A percentile compares a stretch with the other conserved stretches of the same genome.
Conservation (phyloP, 2,113 vertebrate species). For the Gasterosteus aculeatus region DNA sequence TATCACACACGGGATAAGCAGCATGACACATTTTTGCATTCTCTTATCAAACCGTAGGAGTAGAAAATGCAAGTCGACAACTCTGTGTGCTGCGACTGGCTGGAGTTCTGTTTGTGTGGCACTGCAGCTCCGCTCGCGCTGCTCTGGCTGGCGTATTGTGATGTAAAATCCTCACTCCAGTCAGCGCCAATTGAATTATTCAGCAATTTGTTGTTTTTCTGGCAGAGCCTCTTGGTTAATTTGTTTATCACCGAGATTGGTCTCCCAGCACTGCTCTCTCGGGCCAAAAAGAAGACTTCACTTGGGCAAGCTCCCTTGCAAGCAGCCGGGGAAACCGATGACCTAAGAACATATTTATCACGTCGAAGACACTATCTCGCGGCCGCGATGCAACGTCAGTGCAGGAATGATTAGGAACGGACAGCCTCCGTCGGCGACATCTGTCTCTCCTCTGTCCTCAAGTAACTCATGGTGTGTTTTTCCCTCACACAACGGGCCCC, state of each 20-base stretch:
- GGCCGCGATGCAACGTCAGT: slow-evolving; percentile 11
- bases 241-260: slow-evolving; percentile 65
- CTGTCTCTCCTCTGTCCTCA: slow-evolving; percentile 6
- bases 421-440: background rate
- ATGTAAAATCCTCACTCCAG: slow-evolving; percentile 45
- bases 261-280: slow-evolving; percentile 39
- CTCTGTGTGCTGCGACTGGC: background rate
- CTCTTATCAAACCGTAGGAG: background rate
- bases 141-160: slow-evolving; percentile 5
- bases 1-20: background rate
- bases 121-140: slow-evolving; percentile 13
- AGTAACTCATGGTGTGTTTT: background rate
- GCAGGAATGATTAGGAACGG: slow-evolving; percentile 8
- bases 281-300: slow-evolving; percentile 51
- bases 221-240: slow-evolving; percentile 58
- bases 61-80: background rate
- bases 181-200: slow-evolving; percentile 61
- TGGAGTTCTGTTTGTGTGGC: background rate
- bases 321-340: slow-evolving; percentile 42
- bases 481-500: background rate
- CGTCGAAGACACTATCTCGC: slow-evolving; percentile 11
- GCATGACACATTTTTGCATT: background rate
- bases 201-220: slow-evolving; percentile 60
- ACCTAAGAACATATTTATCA: slow-evolving; percentile 42
- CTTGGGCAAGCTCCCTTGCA: slow-evolving; percentile 56